Evolutionary conservation across 2,888 invertebrate species (phyloP), one percentile per base, ranked within the genome.

Genomic region (Drosophila cracens): DNA sequence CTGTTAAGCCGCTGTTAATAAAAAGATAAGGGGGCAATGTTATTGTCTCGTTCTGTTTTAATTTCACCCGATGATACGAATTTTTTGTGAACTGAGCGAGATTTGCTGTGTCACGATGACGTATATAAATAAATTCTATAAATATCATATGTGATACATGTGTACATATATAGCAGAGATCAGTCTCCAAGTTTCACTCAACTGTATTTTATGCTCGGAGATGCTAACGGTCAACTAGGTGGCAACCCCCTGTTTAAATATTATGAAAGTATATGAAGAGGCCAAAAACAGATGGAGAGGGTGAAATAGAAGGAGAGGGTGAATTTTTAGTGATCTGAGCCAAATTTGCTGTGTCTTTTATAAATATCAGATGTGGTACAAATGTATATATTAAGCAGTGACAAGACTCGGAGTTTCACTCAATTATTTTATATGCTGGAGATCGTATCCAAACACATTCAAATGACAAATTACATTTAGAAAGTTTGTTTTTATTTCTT

Each of bases 41-140:
- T 34, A 62, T 21, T 27, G 16, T 5, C 10, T 16, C 16, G 11
- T 27, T 79, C 63, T 76, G 57, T 76, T 63, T 67, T 53, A 54
- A 40, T 51, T 40, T 13, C 7, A 18, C 4, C 13, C n/a, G 29
- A 49, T 16, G 31, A 36, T 25, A 57, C 21, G 13, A 40, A 34
- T 58, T 36, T 57, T 10, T 46, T 46, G n/a, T 43, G 27, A 63
- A 27, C 31, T 18, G 51, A 48, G 49, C 27, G 52, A 52, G 61
- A 76, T 40, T 51, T 21, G 43, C 2, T 43, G 21, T 43, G 21
- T n/a, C 40, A 40, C n/a, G n/a, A n/a, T n/a, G n/a, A 38, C 38
- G 1, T 1, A 10, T 40, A n/a, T 33, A 10, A 33, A 33, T 33
- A 33, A 33, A 10, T 40, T n/a, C 10, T 1, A 10, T 10, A 40